These are phyloP conservation scores for Balaenoptera acutorostrata DNA, from an alignment of 2,113 vertebrate genomes.

Conservation along the genomic window DNA sequence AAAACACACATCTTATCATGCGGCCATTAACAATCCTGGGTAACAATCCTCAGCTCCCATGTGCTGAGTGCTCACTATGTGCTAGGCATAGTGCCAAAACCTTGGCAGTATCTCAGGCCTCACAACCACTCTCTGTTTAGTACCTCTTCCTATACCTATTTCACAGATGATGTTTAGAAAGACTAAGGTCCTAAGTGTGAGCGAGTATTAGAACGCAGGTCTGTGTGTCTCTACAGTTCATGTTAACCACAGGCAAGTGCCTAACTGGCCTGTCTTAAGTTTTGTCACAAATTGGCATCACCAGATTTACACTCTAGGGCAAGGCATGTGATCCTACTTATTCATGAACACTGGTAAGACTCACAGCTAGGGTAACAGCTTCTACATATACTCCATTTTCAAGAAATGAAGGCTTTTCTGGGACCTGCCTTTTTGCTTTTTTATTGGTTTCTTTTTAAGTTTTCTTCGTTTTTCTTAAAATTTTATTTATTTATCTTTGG, in stretches of 20 bases:
- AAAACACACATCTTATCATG: neutral
- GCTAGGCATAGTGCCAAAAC: neutral
- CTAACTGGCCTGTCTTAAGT: neutral
- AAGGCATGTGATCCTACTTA: neutral
- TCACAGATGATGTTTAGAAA: neutral
- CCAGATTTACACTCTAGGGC: neutral
- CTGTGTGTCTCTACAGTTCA: neutral
- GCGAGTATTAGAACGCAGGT: neutral
- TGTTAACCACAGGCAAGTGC: neutral
- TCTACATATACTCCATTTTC: neutral
- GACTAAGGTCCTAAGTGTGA: neutral
- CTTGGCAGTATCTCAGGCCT: neutral
- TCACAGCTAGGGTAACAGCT: neutral
- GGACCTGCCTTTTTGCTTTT: neutral
- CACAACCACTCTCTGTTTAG: neutral
- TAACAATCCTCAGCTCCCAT: neutral
- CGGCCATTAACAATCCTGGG: neutral
- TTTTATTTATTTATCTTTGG: too few species aligned
- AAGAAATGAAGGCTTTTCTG: neutral
- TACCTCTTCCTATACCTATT: neutral
- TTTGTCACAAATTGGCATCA: neutral
- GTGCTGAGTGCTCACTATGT: neutral
- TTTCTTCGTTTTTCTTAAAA: too few species aligned
- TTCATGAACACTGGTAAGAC: neutral
- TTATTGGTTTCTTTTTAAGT: neutral